Base-by-base conservation (phyloP, 2,797 vertebrate genomes). In the Serranus cabrilla region DNA sequence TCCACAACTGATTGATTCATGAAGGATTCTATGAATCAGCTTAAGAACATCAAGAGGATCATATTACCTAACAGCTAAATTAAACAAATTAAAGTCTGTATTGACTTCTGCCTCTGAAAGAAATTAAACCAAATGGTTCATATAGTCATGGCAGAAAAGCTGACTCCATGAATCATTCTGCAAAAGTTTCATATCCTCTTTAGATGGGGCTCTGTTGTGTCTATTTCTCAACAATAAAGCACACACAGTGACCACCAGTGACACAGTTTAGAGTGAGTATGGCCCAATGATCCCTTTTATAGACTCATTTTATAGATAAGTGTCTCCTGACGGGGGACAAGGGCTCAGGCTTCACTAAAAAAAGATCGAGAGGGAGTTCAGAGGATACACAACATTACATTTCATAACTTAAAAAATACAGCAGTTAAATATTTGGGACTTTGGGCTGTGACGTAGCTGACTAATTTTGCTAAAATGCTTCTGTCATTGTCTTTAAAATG, bases 101-200 rank as follows among this genome's bases (percentile, higher is more conserved):
- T 1, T 17, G 16, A 23, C 50, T 45, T 61, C 18, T 16, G 45
- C 20, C 25, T 60, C 12, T 4, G 3, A 43, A 20, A 21, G 0
- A 64, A 66, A 64, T 45, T 43, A 51, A 61, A 62, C 27, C 27
- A 64, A 27, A 52, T 20, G 17, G 4, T 47, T 40, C 6, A 45
- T 25, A 47, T 2, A 6, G 11, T 40, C 21, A 67, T 21, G 34
- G 10, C 9, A 67, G n/a, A 78, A 63, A 43, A 59, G 76, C 66
- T 80, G 78, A 87, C 68, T 47, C 11, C 4, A 65, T 71, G 46
- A 71, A 66, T 54, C 25, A 47, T 10, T 11, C 27, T 25, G 2
- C 18, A 16, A 3, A 6, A 34, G 83, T 91, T 84, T 92, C 91
- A 86, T 68, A 88, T 91, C 87, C 89, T 79, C 78, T 76, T 87